These are phyloP conservation scores for Drosophila buzzatii DNA, from an alignment of 2,888 invertebrate species.

Conservation along the genomic window DNA sequence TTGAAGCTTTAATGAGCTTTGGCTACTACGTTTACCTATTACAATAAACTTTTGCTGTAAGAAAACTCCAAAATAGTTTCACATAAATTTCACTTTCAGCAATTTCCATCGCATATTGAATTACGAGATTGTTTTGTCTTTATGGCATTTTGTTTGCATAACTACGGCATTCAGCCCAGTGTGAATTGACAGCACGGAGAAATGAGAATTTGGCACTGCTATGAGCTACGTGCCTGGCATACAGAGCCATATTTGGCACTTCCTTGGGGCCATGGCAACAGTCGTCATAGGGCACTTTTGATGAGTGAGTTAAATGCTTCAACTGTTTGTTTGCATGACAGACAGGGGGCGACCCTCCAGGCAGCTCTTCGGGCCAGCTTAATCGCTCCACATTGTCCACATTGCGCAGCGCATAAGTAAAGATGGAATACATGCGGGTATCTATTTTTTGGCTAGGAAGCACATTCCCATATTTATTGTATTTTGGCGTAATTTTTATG, in stretches of 20 bases:
- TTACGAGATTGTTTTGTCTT: background rate
- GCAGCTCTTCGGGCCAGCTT: conserved; percentile 13
- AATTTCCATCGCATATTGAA: background rate
- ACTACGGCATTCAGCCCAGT: conserved; percentile 21
- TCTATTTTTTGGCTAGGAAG: background rate
- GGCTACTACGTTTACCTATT: background rate
- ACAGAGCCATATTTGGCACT: conserved; percentile 8
- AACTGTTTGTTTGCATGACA: conserved; percentile 49
- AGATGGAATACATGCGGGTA: background rate
- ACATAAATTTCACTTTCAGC: too few species aligned
- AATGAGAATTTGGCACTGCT: conserved; percentile 35
- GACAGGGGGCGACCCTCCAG: background rate
- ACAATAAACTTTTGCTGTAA: background rate
- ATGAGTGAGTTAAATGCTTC: conserved; percentile 61
- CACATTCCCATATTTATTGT: conserved; percentile 30
- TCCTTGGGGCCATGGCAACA: conserved; percentile 28
- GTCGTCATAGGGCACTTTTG: conserved; percentile 38
- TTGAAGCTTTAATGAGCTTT: background rate
- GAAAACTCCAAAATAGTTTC: background rate
- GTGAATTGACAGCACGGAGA: conserved; percentile 30
- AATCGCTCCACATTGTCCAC: conserved; percentile 44
- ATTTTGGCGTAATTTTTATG: conserved; percentile 41
- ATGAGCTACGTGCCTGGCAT: conserved; percentile 62
- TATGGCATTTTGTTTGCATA: conserved; percentile 1
- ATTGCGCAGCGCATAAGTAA: conserved; percentile 22